Percentiles rank a stretch among this genome's conserved stretches.
These are phyloP conservation scores for Typhlomys cinereus DNA, from an alignment of 2,113 vertebrate species.

Conservation along the genomic window DNA sequence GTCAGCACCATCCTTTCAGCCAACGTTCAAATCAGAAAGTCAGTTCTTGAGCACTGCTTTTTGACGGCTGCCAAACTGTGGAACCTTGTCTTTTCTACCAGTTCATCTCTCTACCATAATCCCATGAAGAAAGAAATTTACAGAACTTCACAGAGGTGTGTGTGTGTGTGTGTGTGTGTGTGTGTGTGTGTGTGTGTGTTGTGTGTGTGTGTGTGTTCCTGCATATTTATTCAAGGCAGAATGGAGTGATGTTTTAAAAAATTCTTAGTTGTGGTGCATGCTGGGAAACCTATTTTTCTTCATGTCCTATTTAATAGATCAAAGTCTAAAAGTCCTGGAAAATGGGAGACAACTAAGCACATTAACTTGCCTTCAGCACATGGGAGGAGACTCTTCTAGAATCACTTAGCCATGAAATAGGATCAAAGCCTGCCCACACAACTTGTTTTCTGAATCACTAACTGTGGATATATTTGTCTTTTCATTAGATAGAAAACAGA, in stretches of 20 bases:
- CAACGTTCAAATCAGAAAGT: neutral
- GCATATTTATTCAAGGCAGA: too few relatives aligned
- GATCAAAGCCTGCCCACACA: neutral
- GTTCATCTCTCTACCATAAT: neutral
- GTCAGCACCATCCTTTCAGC: neutral
- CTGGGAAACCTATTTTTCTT: neutral
- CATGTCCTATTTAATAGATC: neutral
- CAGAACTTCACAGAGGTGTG: neutral
- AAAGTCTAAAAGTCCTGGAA: neutral
- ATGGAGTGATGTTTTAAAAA: too few relatives aligned
- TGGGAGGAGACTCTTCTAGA: neutral
- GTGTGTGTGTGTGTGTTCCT: too few relatives aligned
- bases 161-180: too few relatives aligned
- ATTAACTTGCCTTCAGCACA: neutral
- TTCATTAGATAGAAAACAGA: neutral
- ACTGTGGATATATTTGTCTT: conserved; percentile 8
- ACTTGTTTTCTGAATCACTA: conserved; percentile 5
- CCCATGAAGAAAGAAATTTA: neutral
- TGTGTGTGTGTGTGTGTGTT: too few relatives aligned
- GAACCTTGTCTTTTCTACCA: neutral
- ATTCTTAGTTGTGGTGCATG: neutral
- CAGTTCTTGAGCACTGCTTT: neutral
- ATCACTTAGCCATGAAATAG: neutral
- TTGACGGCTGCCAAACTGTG: neutral
- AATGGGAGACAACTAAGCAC: neutral